A percentile compares a stretch with the other conserved stretches of the same genome.
Evolutionary conservation across 2,888 invertebrate species (phyloP).

Genomic region (Epiblema foenella): DNA sequence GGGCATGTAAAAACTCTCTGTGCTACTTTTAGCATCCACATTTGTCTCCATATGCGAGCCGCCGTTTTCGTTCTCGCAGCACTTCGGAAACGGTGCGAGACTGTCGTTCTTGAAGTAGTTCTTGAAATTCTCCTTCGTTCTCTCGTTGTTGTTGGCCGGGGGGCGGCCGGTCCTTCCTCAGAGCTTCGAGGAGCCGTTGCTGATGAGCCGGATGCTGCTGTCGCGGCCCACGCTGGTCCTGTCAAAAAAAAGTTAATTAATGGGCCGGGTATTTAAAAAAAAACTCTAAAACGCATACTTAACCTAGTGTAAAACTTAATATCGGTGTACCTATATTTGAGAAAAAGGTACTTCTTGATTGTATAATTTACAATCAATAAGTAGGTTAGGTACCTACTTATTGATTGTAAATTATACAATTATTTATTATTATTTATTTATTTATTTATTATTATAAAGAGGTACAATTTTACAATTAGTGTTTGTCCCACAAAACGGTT

Average conservation of each 20-base stretch:
- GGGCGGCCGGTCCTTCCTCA: constrained; percentile 71
- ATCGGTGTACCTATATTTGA: too few species aligned
- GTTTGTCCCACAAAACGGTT: too few species aligned
- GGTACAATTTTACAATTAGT: too few species aligned
- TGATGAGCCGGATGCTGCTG: constrained; percentile 75
- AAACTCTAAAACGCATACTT: too few species aligned
- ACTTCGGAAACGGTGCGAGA: constrained; percentile 73
- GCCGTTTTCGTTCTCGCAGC: constrained; percentile 72
- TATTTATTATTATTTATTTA: too few species aligned
- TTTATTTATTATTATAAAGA: too few species aligned
- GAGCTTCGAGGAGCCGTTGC: constrained; percentile 79
- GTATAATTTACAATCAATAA: too few species aligned
- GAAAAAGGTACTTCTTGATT: too few species aligned
- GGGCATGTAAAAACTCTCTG: constrained; percentile 70
- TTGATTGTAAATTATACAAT: too few species aligned
- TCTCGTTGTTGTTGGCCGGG: constrained; percentile 69
- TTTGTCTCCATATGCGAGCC: constrained; percentile 57
- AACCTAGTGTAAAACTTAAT: too few species aligned
- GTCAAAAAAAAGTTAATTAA: too few species aligned
- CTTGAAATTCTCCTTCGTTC: constrained; percentile 72
- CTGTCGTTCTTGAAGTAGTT: constrained; percentile 64
- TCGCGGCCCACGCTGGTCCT: constrained; percentile 77
- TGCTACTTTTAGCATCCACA: constrained; percentile 64
- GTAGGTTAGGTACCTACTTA: too few species aligned
- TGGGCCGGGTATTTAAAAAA: constrained; percentile 11